phyloP scores from a whole-genome alignment of 2,113 vertebrate genomes.

The Pelvicachromis taeniatus region DNA sequence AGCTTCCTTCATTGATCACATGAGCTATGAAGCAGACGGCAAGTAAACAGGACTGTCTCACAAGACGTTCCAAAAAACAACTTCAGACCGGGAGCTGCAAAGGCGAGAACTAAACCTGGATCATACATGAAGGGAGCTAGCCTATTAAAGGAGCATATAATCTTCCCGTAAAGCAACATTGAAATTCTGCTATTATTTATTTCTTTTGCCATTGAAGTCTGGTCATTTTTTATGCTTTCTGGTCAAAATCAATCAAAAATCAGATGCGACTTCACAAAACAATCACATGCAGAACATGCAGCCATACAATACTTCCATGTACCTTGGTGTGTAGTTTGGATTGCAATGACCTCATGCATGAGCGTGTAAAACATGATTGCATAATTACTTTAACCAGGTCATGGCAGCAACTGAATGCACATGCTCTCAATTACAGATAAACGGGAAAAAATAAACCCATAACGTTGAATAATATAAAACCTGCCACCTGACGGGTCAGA shows the following conservation, averaged over 20 bases:
- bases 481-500: background rate
- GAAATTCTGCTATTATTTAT: background rate
- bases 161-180: background rate
- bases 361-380: constrained; percentile 31
- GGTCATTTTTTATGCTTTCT: background rate
- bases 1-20: constrained; percentile 54
- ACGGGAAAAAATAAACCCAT: background rate
- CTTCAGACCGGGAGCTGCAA: background rate
- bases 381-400: constrained; percentile 56
- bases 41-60: constrained; percentile 3
- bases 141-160: background rate
- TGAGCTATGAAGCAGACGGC: constrained; percentile 15
- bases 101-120: background rate
- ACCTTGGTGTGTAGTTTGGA: background rate
- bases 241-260: background rate
- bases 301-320: background rate
- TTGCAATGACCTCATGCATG: constrained; percentile 8
- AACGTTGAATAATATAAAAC: background rate
- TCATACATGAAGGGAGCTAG: background rate
- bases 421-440: constrained; percentile 37
- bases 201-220: background rate
- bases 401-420: constrained; percentile 49
- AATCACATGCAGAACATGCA: background rate
- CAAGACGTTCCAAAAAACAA: background rate
- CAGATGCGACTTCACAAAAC: background rate